phyloP scores from a whole-genome alignment of 2,888 invertebrate species.

The Chaetoderma sp. region DNA sequence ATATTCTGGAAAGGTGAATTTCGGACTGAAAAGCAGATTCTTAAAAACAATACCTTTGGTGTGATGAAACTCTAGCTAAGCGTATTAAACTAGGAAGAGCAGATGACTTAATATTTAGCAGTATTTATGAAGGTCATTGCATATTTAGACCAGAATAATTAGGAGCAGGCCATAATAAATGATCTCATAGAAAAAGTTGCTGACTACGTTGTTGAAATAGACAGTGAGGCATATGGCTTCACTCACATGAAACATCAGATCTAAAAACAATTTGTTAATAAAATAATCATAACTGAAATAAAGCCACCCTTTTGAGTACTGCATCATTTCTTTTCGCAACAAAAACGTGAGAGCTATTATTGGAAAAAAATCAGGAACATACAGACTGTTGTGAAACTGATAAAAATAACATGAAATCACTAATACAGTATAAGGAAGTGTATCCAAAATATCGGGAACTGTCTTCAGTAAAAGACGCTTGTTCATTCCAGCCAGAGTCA shows the following conservation, averaged over 20 bases:
- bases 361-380: slow-evolving; percentile 27
- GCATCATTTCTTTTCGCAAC: slow-evolving; percentile 25
- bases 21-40: slow-evolving; percentile 11
- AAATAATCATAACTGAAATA: slow-evolving; percentile 35
- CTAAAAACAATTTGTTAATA: slow-evolving; percentile 35
- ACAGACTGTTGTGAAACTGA: slow-evolving; percentile 39
- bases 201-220: background rate
- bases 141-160: slow-evolving; percentile 28
- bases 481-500: no score
- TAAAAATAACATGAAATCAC: slow-evolving; percentile 41
- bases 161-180: slow-evolving; percentile 23
- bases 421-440: no score
- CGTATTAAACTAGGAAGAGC: no score
- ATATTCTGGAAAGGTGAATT: no score
- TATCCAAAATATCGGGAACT: no score
- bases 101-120: background rate
- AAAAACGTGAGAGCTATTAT: slow-evolving; percentile 15
- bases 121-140: background rate
- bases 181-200: slow-evolving; percentile 24
- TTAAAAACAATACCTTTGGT: no score
- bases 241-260: slow-evolving; percentile 37
- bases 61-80: no score
- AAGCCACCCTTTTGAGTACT: slow-evolving; percentile 35
- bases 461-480: no score
- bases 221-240: slow-evolving; percentile 15